A percentile compares a stretch with the other conserved stretches of the same genome.
phyloP scores from a whole-genome alignment of 2,888 invertebrate species.

The Diarsia dahlii region DNA sequence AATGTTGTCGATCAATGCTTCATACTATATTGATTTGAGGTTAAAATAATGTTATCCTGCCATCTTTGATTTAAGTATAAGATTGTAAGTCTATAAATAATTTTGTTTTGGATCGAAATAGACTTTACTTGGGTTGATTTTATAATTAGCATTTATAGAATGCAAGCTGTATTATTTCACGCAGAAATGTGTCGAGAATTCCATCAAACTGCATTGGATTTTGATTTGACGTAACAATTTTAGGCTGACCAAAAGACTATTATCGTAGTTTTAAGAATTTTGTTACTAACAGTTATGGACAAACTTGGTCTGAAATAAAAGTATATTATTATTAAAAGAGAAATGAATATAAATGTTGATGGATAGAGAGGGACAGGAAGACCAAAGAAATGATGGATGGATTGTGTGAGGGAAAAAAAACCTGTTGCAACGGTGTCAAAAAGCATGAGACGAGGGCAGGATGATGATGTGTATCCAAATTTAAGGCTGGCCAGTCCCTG shows the following conservation, averaged over 20 bases:
- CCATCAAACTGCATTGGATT: not conserved
- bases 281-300: too few relatives aligned
- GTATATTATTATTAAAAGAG: too few relatives aligned
- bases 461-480: too few relatives aligned
- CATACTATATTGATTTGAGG: conserved; percentile 25
- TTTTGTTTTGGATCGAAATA: conserved; percentile 24
- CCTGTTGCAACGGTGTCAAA: too few relatives aligned
- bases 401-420: too few relatives aligned
- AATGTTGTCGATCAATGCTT: conserved; percentile 58
- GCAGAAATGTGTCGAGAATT: not conserved
- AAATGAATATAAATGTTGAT: too few relatives aligned
- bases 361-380: too few relatives aligned
- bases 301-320: too few relatives aligned
- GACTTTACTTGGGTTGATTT: not conserved
- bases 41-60: conserved; percentile 31
- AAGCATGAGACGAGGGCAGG: too few relatives aligned
- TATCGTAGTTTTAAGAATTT: too few relatives aligned
- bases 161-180: not conserved
- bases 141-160: not conserved
- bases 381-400: too few relatives aligned
- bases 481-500: not conserved
- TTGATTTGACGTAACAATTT: not conserved
- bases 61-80: not conserved
- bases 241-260: too few relatives aligned
- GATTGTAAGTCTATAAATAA: conserved; percentile 29